phyloP scores from a whole-genome alignment of 2,888 invertebrate genomes.

The Altica lythri region DNA sequence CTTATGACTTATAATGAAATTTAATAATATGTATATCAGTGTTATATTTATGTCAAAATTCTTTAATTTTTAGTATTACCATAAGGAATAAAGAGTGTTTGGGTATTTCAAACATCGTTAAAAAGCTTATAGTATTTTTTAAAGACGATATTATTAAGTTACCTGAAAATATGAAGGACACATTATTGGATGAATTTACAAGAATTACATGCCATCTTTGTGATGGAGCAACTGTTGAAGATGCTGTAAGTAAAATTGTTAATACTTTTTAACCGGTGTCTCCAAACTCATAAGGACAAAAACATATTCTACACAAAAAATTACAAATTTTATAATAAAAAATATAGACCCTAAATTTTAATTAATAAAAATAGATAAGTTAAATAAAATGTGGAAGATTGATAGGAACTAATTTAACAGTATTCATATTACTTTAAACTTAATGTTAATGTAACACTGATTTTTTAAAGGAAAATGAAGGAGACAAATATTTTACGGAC shows the following conservation, averaged over 20 bases:
- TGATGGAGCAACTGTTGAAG: conserved; percentile 68
- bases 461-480: conserved; percentile 56
- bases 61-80: conserved; percentile 58
- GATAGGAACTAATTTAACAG: too few relatives aligned
- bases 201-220: conserved; percentile 68
- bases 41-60: not conserved
- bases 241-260: conserved; percentile 60
- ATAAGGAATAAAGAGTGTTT: conserved; percentile 69
- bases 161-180: conserved; percentile 58
- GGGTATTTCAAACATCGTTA: conserved; percentile 69
- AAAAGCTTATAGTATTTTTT: conserved; percentile 66
- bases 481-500: conserved; percentile 65
- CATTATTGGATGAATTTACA: conserved; percentile 66
- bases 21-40: not conserved
- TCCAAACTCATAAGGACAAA: too few relatives aligned
- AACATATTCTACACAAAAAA: too few relatives aligned
- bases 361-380: too few relatives aligned
- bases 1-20: too few relatives aligned
- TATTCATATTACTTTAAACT: too few relatives aligned
- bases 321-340: too few relatives aligned
- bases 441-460: too few relatives aligned
- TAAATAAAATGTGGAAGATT: too few relatives aligned
- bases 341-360: too few relatives aligned
- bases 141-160: conserved; percentile 60
- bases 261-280: too few relatives aligned